Evolutionary conservation across 2,113 vertebrate species (phyloP).

Genomic region (Nothocercus julius): DNA sequence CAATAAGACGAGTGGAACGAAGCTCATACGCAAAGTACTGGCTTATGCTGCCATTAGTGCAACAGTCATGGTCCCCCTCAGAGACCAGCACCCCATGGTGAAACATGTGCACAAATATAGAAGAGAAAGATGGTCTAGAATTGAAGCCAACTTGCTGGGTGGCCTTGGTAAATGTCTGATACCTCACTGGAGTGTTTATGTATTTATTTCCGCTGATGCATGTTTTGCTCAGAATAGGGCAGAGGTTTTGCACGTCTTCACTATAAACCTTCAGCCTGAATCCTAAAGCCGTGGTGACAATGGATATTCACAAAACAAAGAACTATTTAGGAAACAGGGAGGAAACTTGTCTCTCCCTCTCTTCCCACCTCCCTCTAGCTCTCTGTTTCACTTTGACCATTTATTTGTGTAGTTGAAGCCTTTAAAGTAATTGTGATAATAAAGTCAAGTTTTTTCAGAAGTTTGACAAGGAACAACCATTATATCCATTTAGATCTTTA

Average conservation of each 20-base stretch:
- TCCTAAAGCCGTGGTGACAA: background rate
- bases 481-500: background rate
- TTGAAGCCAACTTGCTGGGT: conserved; percentile 30
- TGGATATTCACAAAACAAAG: background rate
- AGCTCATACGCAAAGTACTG: background rate
- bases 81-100: background rate
- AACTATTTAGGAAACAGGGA: background rate
- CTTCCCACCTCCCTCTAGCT: background rate
- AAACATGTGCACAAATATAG: background rate
- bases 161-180: conserved; percentile 23
- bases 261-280: background rate
- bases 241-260: background rate
- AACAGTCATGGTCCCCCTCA: background rate
- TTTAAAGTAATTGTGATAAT: background rate
- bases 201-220: background rate
- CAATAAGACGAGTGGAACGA: background rate
- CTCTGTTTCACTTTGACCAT: background rate
- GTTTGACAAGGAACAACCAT: background rate
- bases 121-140: background rate
- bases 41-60: rapidly evolving
- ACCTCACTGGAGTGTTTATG: background rate
- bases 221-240: background rate
- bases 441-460: background rate
- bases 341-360: background rate
- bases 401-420: background rate